Evolutionary conservation across 2,797 vertebrate genomes (phyloP).

Genomic region (Sebastes melanostomus): DNA sequence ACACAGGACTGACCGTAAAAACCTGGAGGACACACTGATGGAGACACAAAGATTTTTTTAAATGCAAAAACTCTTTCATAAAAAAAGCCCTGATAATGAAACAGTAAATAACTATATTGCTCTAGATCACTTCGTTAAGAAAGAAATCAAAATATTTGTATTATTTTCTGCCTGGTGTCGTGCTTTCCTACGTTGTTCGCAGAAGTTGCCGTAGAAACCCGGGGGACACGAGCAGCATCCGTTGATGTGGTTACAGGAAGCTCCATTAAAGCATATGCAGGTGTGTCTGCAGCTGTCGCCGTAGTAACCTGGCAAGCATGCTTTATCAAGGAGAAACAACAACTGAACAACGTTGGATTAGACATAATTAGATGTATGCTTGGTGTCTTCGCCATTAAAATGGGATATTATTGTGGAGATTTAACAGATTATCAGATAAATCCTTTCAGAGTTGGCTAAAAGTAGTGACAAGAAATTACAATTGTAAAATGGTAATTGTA

Average conservation of each 20-base stretch:
- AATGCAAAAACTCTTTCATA: not conserved
- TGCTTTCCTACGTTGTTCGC: not conserved
- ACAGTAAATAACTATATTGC: not conserved
- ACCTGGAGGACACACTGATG: constrained; percentile 1
- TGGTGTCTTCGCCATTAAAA: not conserved
- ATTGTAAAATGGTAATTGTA: not conserved
- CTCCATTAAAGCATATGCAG: not conserved
- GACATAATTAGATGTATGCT: too few relatives aligned
- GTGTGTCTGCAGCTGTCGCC: not conserved
- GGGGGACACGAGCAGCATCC: not conserved
- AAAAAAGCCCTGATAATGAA: not conserved
- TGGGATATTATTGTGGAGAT: not conserved
- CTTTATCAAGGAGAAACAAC: not conserved
- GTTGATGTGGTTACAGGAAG: not conserved
- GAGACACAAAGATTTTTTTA: not conserved
- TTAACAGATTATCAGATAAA: not conserved
- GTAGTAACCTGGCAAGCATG: not conserved
- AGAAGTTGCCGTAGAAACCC: not conserved
- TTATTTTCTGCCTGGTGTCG: not conserved
- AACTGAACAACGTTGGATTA: not conserved
- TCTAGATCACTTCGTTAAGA: too few relatives aligned
- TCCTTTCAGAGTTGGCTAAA: not conserved
- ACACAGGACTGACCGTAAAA: not conserved
- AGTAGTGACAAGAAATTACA: not conserved
- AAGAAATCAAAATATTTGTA: too few relatives aligned